A percentile compares a stretch with the other conserved stretches of the same genome.
phyloP scores from a whole-genome alignment of 2,113 vertebrate species.

The Limanda limanda region DNA sequence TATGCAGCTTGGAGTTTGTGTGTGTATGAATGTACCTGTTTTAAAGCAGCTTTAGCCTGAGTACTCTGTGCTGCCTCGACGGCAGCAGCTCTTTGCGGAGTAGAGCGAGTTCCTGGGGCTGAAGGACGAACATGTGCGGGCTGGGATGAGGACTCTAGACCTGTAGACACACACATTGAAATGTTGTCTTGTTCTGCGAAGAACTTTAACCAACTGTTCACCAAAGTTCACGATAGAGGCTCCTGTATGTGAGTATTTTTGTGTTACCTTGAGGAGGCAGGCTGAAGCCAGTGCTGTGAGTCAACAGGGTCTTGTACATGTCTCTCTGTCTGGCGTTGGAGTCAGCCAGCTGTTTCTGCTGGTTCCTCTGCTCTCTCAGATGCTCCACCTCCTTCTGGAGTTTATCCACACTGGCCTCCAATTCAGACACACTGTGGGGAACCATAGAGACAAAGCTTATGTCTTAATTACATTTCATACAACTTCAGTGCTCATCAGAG shows the following conservation, averaged over 20 bases:
- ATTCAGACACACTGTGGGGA: conserved; percentile 84
- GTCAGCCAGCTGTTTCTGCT: conserved; percentile 92
- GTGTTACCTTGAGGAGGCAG: conserved; percentile 88
- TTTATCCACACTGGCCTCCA: conserved; percentile 85
- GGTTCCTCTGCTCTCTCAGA: conserved; percentile 88
- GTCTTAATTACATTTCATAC: not conserved
- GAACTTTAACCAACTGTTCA: not conserved
- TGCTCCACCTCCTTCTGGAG: conserved; percentile 87
- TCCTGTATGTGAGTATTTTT: accelerated
- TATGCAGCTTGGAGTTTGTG: not conserved
- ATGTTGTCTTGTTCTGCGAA: not conserved
- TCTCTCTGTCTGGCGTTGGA: conserved; percentile 93
- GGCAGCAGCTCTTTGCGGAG: conserved; percentile 82
- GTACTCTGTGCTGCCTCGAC: conserved; percentile 84
- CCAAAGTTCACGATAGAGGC: not conserved
- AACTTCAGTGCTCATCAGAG: not conserved
- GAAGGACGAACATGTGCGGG: conserved; percentile 76
- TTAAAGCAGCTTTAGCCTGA: conserved; percentile 93
- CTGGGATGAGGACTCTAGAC: conserved; percentile 76
- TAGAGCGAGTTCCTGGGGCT: conserved; percentile 79
- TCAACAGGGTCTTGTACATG: conserved; percentile 93
- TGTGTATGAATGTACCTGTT: conserved; percentile 84
- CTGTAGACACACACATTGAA: conserved; percentile 49
- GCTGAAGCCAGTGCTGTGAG: conserved; percentile 90
- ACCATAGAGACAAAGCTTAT: not conserved